Conservation (phyloP, 2,888 invertebrate genomes). For the Phengaris alcon region DNA sequence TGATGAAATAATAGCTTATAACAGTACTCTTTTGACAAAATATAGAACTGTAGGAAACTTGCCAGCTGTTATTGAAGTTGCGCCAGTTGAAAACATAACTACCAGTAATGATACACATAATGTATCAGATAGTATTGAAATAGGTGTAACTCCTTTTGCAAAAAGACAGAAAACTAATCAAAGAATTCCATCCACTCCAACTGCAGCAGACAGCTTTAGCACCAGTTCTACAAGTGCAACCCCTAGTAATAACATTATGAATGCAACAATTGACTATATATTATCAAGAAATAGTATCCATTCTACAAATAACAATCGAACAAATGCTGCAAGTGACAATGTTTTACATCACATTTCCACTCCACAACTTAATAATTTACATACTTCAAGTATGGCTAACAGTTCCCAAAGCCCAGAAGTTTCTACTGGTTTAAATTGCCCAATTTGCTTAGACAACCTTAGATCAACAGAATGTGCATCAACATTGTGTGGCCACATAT, state of each 20-base stretch:
- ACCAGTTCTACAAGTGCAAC: not conserved
- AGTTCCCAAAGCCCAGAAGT: conserved; percentile 22
- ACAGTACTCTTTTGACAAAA: conserved; percentile 39
- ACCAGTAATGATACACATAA: not conserved
- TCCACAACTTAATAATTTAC: not conserved
- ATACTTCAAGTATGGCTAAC: not conserved
- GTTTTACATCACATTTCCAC: not conserved
- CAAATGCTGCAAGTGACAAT: not conserved
- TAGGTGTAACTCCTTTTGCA: not conserved
- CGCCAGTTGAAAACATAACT: conserved; percentile 21
- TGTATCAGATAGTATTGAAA: not conserved
- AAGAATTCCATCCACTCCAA: not conserved
- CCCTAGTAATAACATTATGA: not conserved
- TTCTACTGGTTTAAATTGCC: conserved; percentile 49
- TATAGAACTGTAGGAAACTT: conserved; percentile 28
- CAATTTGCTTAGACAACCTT: conserved; percentile 56
- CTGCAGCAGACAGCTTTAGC: not conserved
- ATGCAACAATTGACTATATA: not conserved
- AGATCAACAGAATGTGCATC: conserved; percentile 47
- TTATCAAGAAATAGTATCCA: not conserved
- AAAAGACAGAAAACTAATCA: not conserved
- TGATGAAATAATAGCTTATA: conserved; percentile 50
- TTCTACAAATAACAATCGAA: not conserved
- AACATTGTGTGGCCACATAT: conserved; percentile 59
- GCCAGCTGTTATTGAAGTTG: conserved; percentile 19